phyloP scores from a whole-genome alignment of 2,888 invertebrate species.

The Troides helena region DNA sequence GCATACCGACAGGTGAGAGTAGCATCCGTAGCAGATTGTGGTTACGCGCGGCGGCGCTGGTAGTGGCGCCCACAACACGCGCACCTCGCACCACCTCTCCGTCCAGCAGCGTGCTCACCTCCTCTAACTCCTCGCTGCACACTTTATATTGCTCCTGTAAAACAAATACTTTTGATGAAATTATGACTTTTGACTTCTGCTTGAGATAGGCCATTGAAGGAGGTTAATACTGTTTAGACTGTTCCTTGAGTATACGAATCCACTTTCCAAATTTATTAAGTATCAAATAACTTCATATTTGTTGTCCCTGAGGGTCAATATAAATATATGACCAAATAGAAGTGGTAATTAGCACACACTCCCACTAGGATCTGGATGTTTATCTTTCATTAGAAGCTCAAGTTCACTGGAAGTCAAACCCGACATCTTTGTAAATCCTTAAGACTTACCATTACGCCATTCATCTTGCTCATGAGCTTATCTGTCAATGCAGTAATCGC shows the following conservation, averaged over 20 bases:
- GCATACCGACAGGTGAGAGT: slow-evolving; percentile 81
- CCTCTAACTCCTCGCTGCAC: slow-evolving; percentile 65
- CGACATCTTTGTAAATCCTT: not conserved
- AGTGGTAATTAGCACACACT: no score
- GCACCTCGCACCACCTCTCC: slow-evolving; percentile 75
- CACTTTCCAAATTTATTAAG: no score
- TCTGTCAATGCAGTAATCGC: slow-evolving; percentile 48
- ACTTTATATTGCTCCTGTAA: slow-evolving; percentile 52
- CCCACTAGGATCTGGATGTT: no score
- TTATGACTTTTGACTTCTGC: no score
- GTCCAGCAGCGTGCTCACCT: slow-evolving; percentile 79
- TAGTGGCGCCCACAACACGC: slow-evolving; percentile 87
- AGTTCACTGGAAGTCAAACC: no score
- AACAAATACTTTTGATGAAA: not conserved
- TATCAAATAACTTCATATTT: no score
- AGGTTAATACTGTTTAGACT: no score
- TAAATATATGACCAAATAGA: no score
- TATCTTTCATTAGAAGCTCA: no score
- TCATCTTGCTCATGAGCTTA: slow-evolving; percentile 53
- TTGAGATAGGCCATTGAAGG: no score
- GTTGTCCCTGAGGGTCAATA: no score
- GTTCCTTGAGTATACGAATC: no score
- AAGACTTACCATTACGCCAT: slow-evolving; percentile 53
- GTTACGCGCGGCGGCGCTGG: slow-evolving; percentile 86
- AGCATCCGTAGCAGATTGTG: slow-evolving; percentile 82